Evolutionary conservation across 2,113 vertebrate genomes (phyloP).

Genomic region (Brachyhypopomus gauderio): DNA sequence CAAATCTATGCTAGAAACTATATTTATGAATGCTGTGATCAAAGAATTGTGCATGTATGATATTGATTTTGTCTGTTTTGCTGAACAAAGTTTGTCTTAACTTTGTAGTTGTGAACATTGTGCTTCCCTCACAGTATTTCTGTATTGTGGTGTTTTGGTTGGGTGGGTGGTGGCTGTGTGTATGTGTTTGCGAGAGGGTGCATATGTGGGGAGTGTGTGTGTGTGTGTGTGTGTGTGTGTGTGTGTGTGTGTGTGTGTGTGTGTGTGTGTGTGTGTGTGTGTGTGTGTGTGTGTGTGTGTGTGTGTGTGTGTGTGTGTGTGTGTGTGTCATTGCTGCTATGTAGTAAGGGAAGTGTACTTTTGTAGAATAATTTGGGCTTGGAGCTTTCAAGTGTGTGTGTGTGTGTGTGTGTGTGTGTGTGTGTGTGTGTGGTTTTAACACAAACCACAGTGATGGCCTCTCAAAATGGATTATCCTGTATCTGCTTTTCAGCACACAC

Average conservation of each 20-base stretch:
- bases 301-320: constrained; percentile 37
- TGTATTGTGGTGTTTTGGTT: constrained; percentile 61
- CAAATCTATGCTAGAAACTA: constrained; percentile 6
- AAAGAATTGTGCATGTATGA: constrained; percentile 51
- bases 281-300: constrained; percentile 19
- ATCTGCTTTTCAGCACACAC: constrained; percentile 5
- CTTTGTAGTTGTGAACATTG: constrained; percentile 54
- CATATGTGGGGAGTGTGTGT: constrained; percentile 29
- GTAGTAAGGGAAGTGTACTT: neutral
- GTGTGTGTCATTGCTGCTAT: constrained; percentile 59
- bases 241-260: constrained; percentile 33
- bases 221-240: constrained; percentile 35
- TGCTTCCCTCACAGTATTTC: constrained; percentile 63
- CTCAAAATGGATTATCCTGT: too few species aligned
- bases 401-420: constrained; percentile 42
- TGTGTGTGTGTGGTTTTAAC: neutral
- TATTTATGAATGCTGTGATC: constrained; percentile 60
- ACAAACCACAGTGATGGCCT: too few species aligned
- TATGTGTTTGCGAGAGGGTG: constrained; percentile 8
- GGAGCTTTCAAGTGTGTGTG: constrained; percentile 35
- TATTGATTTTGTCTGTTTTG: constrained; percentile 46
- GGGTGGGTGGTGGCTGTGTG: constrained; percentile 32
- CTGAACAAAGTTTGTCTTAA: constrained; percentile 50
- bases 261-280: constrained; percentile 46
- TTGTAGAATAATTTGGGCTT: too few species aligned